Evolutionary conservation across 2,888 invertebrate genomes (phyloP).

Genomic region (Leptodirus hochenwartii): DNA sequence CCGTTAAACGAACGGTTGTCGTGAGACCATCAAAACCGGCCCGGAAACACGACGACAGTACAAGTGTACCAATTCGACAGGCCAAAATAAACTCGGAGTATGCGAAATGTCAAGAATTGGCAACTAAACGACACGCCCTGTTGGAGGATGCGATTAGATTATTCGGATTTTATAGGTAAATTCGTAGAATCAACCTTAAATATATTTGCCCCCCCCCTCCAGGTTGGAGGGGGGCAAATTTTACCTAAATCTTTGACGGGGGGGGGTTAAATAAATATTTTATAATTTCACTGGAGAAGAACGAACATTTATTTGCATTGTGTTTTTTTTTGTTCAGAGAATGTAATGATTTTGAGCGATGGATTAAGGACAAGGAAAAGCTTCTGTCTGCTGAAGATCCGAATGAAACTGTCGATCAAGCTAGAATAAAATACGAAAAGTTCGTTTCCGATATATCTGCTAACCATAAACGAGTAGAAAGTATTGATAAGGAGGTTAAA

Average conservation of each 20-base stretch:
- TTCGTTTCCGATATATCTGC: conserved; percentile 91
- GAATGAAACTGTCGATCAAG: conserved; percentile 77
- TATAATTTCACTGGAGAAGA: no score
- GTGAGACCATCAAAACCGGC: conserved; percentile 24
- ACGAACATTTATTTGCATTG: no score
- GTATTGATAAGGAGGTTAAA: conserved; percentile 72
- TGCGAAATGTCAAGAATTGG: conserved; percentile 60
- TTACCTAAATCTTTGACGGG: no score
- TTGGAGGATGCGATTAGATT: conserved; percentile 84
- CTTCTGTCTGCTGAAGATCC: conserved; percentile 68
- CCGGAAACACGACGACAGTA: conserved; percentile 35
- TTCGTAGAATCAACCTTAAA: no score
- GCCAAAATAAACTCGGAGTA: conserved; percentile 66
- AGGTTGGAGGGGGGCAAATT: no score
- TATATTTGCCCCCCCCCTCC: no score
- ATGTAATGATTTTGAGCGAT: conserved; percentile 93
- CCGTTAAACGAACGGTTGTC: conserved; percentile 33
- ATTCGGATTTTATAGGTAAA: conserved; percentile 82
- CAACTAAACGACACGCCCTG: conserved; percentile 60
- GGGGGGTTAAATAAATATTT: no score
- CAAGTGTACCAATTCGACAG: conserved; percentile 66
- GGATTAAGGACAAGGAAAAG: conserved; percentile 92
- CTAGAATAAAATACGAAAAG: conserved; percentile 91
- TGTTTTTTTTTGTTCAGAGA: no score
- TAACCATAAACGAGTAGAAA: conserved; percentile 77